Evolutionary conservation across 2,797 vertebrate genomes (phyloP).

Genomic region (Sebastes diploproa): DNA sequence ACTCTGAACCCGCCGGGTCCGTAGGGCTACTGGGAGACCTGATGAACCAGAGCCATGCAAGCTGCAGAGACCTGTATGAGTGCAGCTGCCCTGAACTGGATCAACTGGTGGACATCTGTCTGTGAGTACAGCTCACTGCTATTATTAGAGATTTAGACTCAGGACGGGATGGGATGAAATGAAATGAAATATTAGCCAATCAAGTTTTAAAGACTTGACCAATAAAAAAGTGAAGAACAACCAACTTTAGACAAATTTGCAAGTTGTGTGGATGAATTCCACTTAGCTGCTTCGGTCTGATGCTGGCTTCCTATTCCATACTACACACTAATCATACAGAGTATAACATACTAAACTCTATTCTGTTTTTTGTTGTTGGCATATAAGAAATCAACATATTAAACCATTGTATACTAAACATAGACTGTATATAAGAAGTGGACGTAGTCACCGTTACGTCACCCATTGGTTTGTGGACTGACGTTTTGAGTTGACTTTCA

Average conservation of each 20-base stretch:
- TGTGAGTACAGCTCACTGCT: conserved; percentile 75
- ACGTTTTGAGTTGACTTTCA: too few relatives aligned
- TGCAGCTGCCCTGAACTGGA: conserved; percentile 97
- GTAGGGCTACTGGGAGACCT: conserved; percentile 88
- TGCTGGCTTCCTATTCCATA: neutral
- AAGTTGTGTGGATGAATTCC: neutral
- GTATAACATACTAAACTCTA: neutral
- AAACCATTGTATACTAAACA: neutral
- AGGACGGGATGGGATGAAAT: neutral
- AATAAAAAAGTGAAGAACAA: neutral
- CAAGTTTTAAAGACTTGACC: neutral
- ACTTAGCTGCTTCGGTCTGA: neutral
- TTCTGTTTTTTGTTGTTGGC: neutral
- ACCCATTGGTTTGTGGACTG: too few relatives aligned
- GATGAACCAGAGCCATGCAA: conserved; percentile 94
- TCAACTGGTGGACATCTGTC: conserved; percentile 92
- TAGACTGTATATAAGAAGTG: too few relatives aligned
- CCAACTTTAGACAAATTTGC: neutral
- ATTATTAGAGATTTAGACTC: neutral
- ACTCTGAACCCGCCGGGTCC: conserved; percentile 78
- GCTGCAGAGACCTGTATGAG: conserved; percentile 94
- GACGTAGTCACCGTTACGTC: too few relatives aligned
- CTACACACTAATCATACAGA: neutral
- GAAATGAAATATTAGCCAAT: neutral
- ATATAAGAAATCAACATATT: neutral